phyloP scores from a whole-genome alignment of 1,140 invertebrate genomes.

The Megalonaias nervosa region DNA sequence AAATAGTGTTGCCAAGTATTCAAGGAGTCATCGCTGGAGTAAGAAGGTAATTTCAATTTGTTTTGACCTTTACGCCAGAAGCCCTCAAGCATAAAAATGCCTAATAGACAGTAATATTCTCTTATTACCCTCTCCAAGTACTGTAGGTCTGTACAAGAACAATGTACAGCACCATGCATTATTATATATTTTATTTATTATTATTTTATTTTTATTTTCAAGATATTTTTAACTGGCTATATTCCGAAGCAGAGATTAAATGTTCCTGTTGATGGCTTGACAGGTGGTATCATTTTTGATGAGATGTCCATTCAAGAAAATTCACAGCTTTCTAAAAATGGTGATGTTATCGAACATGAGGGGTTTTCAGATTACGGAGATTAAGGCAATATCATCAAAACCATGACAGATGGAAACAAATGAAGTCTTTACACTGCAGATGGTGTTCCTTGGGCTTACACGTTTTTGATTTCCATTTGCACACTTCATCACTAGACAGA shows the following conservation, averaged over 20 bases:
- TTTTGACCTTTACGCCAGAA: too few relatives aligned
- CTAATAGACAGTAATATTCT: too few relatives aligned
- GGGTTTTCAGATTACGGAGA: conserved; percentile 23
- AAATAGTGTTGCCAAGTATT: too few relatives aligned
- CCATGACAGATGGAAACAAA: conserved; percentile 14
- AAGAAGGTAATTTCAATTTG: too few relatives aligned
- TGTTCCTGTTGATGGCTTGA: conserved; percentile 21
- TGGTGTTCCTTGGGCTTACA: conserved; percentile 33
- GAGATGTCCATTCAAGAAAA: conserved; percentile 35
- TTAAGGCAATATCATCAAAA: conserved; percentile 11
- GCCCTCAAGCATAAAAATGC: too few relatives aligned
- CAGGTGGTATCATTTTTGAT: conserved; percentile 37
- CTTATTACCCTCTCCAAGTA: conserved; percentile 22
- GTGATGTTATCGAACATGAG: conserved; percentile 9
- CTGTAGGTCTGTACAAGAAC: conserved; percentile 36
- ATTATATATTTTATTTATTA: too few relatives aligned
- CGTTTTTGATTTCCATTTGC: conserved; percentile 40
- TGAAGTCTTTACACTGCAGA: conserved; percentile 17
- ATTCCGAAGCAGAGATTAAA: conserved; percentile 26
- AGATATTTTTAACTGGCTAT: conserved; percentile 36
- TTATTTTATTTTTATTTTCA: too few relatives aligned
- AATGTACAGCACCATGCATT: conserved; percentile 31
- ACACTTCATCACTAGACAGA: conserved; percentile 32
- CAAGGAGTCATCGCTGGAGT: too few relatives aligned
- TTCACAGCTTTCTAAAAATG: conserved; percentile 8